Conservation (phyloP, 2,797 vertebrate species). For the Protonibea diacanthus region DNA sequence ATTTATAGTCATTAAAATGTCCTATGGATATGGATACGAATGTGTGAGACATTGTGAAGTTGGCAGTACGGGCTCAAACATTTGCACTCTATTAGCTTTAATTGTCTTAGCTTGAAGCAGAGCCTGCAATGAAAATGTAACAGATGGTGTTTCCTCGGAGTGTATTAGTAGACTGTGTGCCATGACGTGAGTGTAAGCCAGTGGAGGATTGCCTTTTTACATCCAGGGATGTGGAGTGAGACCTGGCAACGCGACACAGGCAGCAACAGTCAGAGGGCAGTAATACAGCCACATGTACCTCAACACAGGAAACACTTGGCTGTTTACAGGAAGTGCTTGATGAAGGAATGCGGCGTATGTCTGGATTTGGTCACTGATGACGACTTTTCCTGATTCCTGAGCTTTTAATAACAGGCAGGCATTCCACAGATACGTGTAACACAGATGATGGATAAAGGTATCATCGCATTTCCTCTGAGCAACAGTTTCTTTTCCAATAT, state of each 20-base stretch:
- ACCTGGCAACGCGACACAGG: slow-evolving; percentile 52
- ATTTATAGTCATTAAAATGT: slow-evolving; percentile 65
- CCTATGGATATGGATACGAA: slow-evolving; percentile 59
- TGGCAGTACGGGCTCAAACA: slow-evolving; percentile 75
- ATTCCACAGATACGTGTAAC: slow-evolving; percentile 67
- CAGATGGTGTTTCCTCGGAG: slow-evolving; percentile 75
- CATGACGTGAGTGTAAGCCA: slow-evolving; percentile 53
- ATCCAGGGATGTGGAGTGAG: slow-evolving; percentile 50
- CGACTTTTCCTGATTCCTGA: slow-evolving; percentile 80
- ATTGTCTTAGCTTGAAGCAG: slow-evolving; percentile 81
- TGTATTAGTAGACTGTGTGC: slow-evolving; percentile 61
- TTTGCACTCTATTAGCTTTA: slow-evolving; percentile 82
- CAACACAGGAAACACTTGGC: slow-evolving; percentile 82
- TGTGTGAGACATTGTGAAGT: slow-evolving; percentile 70
- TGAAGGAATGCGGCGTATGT: slow-evolving; percentile 75
- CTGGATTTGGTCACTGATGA: slow-evolving; percentile 69
- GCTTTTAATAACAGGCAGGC: slow-evolving; percentile 74
- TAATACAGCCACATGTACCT: slow-evolving; percentile 61
- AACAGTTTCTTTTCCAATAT: slow-evolving; percentile 50
- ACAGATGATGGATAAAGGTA: slow-evolving; percentile 49
- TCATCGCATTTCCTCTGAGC: slow-evolving; percentile 39
- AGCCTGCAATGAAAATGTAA: slow-evolving; percentile 77
- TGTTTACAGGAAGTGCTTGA: slow-evolving; percentile 87
- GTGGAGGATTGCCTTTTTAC: slow-evolving; percentile 59
- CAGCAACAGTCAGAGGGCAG: slow-evolving; percentile 56